Evolutionary conservation across 2,888 invertebrate genomes (phyloP).

Genomic region (Rhodophaea formosa): DNA sequence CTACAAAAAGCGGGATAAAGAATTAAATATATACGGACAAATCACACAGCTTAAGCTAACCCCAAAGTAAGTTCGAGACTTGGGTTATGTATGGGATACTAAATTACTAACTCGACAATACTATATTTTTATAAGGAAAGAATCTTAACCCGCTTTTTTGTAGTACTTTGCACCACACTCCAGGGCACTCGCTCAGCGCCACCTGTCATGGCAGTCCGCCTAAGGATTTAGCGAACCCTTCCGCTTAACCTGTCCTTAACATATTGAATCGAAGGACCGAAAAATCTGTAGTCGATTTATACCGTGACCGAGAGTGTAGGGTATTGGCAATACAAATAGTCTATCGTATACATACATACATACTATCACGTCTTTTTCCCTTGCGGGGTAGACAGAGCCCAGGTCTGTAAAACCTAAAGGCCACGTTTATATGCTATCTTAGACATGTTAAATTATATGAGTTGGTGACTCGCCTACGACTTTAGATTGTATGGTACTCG

Average conservation of each 20-base stretch:
- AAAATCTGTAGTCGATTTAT: slow-evolving; percentile 16
- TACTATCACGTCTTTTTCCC: too few relatives aligned
- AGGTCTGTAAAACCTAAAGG: too few relatives aligned
- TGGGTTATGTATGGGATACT: too few relatives aligned
- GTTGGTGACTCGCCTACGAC: too few relatives aligned
- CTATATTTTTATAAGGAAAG: not conserved
- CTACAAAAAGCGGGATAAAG: too few relatives aligned
- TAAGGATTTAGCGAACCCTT: slow-evolving; percentile 47
- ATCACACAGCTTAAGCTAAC: too few relatives aligned
- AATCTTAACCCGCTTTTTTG: not conserved
- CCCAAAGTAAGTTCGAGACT: too few relatives aligned
- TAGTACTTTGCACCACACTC: slow-evolving; percentile 29
- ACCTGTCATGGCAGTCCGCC: slow-evolving; percentile 40
- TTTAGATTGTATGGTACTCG: too few relatives aligned
- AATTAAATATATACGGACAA: too few relatives aligned
- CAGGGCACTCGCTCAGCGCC: slow-evolving; percentile 33
- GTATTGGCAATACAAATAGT: not conserved
- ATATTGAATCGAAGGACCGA: slow-evolving; percentile 42
- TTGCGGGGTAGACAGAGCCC: too few relatives aligned
- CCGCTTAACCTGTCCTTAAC: slow-evolving; percentile 56
- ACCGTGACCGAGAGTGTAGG: not conserved
- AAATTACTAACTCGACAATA: not conserved
- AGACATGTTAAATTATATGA: not conserved
- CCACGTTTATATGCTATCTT: not conserved
- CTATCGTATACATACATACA: not conserved